phyloP scores from a whole-genome alignment of 2,888 invertebrate species.

The Macrostomum cliftonense region DNA sequence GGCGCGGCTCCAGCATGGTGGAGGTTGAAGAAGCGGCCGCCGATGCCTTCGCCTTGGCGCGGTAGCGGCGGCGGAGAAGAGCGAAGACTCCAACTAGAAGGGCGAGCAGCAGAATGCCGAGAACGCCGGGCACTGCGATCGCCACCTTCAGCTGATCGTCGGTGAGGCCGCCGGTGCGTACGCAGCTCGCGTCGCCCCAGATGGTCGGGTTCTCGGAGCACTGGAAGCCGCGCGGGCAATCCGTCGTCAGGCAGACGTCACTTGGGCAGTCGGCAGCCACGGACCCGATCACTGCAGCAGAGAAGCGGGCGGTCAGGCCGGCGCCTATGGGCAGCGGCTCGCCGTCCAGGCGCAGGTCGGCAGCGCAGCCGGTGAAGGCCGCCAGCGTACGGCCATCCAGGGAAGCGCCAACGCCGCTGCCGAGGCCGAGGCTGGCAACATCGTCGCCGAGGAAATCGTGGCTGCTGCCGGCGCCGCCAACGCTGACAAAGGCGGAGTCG shows the following conservation, averaged over 20 bases:
- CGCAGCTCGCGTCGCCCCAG: no score
- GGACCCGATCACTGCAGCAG: slow-evolving; percentile 1
- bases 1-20: background rate
- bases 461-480: no score
- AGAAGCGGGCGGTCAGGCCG: background rate
- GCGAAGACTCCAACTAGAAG: background rate
- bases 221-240: slow-evolving; percentile 1
- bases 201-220: background rate
- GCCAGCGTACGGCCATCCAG: background rate
- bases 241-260: background rate
- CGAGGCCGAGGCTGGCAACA: no score
- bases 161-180: background rate
- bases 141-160: slow-evolving; percentile 1
- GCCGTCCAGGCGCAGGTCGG: slow-evolving; percentile 1
- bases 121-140: background rate
- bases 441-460: no score
- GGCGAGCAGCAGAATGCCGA: background rate
- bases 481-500: no score
- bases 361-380: slow-evolving; percentile 2
- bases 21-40: background rate
- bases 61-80: slow-evolving; percentile 1
- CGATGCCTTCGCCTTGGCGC: background rate
- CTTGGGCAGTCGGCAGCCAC: background rate
- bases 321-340: slow-evolving; percentile 1
- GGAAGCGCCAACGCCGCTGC: no score